Percentiles rank a stretch among this genome's conserved stretches.
Evolutionary conservation across 2,113 vertebrate genomes (phyloP).

Genomic region (Oostethus manadensis): DNA sequence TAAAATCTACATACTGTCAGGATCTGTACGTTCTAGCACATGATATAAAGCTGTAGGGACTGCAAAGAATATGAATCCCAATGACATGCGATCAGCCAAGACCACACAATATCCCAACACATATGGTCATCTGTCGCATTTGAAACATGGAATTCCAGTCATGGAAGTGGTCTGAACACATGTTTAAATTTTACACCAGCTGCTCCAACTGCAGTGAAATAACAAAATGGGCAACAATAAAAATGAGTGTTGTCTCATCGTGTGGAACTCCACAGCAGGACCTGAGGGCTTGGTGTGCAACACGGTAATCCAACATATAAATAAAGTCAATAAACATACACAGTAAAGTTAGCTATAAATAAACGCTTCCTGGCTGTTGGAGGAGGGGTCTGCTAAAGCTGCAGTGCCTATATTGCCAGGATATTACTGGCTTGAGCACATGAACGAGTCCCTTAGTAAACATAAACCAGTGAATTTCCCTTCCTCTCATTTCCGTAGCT

Average conservation of each 20-base stretch:
- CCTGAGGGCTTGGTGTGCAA: conserved; percentile 9
- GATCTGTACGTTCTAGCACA: too few relatives aligned
- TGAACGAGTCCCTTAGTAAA: conserved; percentile 37
- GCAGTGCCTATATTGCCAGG: conserved; percentile 7
- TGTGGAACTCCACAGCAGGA: conserved; percentile 19
- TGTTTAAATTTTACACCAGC: conserved; percentile 5
- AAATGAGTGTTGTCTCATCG: conserved; percentile 23
- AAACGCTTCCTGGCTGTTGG: conserved; percentile 19
- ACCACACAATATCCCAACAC: background rate
- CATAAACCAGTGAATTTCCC: conserved; percentile 41
- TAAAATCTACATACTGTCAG: too few relatives aligned
- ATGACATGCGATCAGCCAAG: background rate
- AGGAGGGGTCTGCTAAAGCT: conserved; percentile 24
- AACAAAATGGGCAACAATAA: conserved; percentile 19
- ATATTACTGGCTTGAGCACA: conserved; percentile 34
- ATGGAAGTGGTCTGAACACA: background rate
- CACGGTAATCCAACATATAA: conserved; percentile 25
- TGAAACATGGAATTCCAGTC: conserved; percentile 5
- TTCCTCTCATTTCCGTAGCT: conserved; percentile 26
- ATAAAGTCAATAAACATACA: conserved; percentile 36
- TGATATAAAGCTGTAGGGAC: too few relatives aligned
- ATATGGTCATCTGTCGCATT: background rate
- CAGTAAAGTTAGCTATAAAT: conserved; percentile 29
- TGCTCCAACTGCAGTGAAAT: conserved; percentile 8
- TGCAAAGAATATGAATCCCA: too few relatives aligned